Base-by-base conservation (phyloP, 1,140 invertebrate species). In the Drosophila busckii region DNA sequence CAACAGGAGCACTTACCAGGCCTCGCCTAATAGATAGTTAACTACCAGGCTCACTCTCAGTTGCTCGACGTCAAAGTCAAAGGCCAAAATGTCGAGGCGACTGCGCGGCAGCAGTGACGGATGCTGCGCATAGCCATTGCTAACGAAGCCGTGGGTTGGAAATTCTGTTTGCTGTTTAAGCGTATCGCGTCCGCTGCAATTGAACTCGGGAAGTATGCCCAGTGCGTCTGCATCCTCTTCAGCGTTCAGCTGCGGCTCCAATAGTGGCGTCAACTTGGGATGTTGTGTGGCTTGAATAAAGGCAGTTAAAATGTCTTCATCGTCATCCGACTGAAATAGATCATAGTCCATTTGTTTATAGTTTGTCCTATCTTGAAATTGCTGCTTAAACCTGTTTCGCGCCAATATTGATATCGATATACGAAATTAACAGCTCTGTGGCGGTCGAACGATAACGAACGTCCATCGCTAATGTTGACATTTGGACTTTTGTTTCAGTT, bases 311-410 rank as follows among this genome's bases (percentile, higher is more conserved):
- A 86, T 64, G 9, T 85, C 84, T 34, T 86, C 85, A 20, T 86
- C 84, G 25, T 86, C 85, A 25, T 87, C 84, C 3, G 71, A 76
- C 45, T 86, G 82, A 38, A 87, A 87, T 4, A 87, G 53, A 55
- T 86, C 76, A 49, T 86, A 87, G 38, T 87, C 84, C 84, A 86
- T 86, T 9, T n/a, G n/a, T n/a, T n/a, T n/a, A n/a, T n/a, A n/a
- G n/a, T n/a, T n/a, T n/a, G n/a, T n/a, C n/a, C n/a, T n/a, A n/a
- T n/a, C n/a, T n/a, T n/a, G n/a, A n/a, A n/a, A n/a, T n/a, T n/a
- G n/a, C n/a, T n/a, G n/a, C n/a, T n/a, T n/a, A n/a, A n/a, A n/a
- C n/a, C n/a, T n/a, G n/a, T n/a, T n/a, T n/a, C n/a, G n/a, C n/a
- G n/a, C n/a, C n/a, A n/a, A n/a, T n/a, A n/a, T n/a, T n/a, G n/a